Conservation (phyloP, 2,888 invertebrate genomes). For the Meliscaeva auricollis region DNA sequence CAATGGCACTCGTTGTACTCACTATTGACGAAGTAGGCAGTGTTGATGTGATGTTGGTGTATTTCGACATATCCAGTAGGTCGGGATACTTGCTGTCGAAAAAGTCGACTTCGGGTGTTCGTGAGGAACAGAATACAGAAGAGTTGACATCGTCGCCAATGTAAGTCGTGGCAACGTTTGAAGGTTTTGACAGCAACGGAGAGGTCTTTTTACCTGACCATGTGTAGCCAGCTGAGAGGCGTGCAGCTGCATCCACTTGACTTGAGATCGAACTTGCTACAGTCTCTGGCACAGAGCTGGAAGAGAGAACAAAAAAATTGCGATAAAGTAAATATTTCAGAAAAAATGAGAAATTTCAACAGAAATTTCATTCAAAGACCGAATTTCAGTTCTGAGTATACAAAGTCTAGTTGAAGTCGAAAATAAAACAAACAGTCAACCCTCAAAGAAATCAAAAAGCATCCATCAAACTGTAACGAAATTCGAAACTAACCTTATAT, state of each 20-base stretch:
- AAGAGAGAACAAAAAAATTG: conserved; percentile 80
- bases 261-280: conserved; percentile 86
- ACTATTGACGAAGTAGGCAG: conserved; percentile 61
- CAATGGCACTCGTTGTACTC: conserved; percentile 58
- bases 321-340: conserved; percentile 26
- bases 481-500: conserved; percentile 86
- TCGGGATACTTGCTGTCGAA: conserved; percentile 83
- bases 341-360: background rate
- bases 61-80: conserved; percentile 83
- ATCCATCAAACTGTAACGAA: too few relatives aligned
- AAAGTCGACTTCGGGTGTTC: conserved; percentile 83
- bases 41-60: conserved; percentile 77
- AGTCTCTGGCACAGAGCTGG: conserved; percentile 85
- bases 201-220: conserved; percentile 82
- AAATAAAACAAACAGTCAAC: conserved; percentile 1
- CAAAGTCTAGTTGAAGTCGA: too few relatives aligned
- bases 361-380: too few relatives aligned
- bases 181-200: conserved; percentile 79
- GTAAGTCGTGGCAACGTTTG: conserved; percentile 77
- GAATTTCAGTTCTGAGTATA: too few relatives aligned
- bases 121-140: conserved; percentile 82
- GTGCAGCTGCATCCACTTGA: conserved; percentile 83
- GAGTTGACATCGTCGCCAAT: conserved; percentile 81
- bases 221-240: conserved; percentile 77
- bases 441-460: conserved; percentile 33